These are phyloP conservation scores for Callinectes sapidus DNA, from an alignment of 2,888 invertebrate species.

Conservation along the genomic window DNA sequence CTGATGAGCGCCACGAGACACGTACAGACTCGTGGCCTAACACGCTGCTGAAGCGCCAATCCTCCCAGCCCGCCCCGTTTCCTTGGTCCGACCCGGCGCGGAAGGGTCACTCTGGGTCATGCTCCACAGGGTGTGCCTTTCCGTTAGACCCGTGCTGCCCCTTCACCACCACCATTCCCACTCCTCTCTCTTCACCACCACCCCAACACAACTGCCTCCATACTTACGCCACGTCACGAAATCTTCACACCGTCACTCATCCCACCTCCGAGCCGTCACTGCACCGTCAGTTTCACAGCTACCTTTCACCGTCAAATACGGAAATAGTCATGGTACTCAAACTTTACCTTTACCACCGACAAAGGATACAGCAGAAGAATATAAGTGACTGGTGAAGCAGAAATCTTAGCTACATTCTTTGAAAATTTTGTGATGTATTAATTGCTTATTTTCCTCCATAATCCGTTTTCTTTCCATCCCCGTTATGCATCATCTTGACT, in stretches of 20 bases:
- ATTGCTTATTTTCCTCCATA: too few species aligned
- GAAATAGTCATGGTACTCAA: not conserved
- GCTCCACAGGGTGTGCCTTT: constrained; percentile 29
- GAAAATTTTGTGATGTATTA: not conserved
- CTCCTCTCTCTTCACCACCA: not conserved
- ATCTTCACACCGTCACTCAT: not conserved
- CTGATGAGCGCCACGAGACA: not conserved
- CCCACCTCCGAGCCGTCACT: not conserved
- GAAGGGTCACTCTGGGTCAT: constrained; percentile 43
- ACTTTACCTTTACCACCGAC: not conserved
- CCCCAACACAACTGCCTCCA: not conserved
- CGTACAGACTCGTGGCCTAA: not conserved
- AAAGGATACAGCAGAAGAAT: not conserved
- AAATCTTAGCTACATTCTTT: not conserved
- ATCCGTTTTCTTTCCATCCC: not conserved
- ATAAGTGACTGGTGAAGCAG: not conserved
- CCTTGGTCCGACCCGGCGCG: not conserved
- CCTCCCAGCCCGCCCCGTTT: not conserved
- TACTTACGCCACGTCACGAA: not conserved
- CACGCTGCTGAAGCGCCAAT: not conserved
- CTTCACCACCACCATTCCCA: not conserved
- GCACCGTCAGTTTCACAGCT: not conserved
- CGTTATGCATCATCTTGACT: not conserved
- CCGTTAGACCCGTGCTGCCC: not conserved
- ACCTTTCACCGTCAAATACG: not conserved